Evolutionary conservation across 2,888 invertebrate species (phyloP).

Genomic region (Argyra leucocephala): DNA sequence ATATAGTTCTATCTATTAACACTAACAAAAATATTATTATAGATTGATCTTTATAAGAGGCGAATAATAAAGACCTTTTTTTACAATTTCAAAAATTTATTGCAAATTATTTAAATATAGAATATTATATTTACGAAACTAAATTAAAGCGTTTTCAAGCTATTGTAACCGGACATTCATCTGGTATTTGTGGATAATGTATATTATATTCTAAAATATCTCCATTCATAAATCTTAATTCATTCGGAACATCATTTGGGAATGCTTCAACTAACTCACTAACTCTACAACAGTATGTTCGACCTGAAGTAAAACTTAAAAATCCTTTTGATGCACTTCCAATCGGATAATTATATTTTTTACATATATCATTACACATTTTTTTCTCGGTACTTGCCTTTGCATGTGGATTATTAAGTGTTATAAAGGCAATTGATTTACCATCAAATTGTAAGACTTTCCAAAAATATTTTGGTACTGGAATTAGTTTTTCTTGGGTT

Average conservation of each 20-base stretch:
- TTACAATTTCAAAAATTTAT: too few species aligned
- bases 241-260: background rate
- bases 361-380: constrained; percentile 40
- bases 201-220: too few species aligned
- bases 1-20: too few species aligned
- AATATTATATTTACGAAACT: too few species aligned
- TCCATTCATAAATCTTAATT: background rate
- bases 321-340: background rate
- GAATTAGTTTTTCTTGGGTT: constrained; percentile 31
- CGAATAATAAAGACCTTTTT: too few species aligned
- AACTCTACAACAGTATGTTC: background rate
- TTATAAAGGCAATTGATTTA: constrained; percentile 43
- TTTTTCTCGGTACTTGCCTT: constrained; percentile 25
- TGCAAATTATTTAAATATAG: too few species aligned
- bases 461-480: constrained; percentile 44
- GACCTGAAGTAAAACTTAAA: background rate
- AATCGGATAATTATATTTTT: constrained; percentile 30
- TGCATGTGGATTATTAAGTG: constrained; percentile 43
- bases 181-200: too few species aligned
- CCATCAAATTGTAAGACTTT: constrained; percentile 41
- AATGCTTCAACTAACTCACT: background rate
- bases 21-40: too few species aligned
- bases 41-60: too few species aligned
- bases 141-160: too few species aligned
- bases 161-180: too few species aligned